These are phyloP conservation scores for Parnassius apollo DNA, from an alignment of 2,888 invertebrate genomes.

Conservation along the genomic window DNA sequence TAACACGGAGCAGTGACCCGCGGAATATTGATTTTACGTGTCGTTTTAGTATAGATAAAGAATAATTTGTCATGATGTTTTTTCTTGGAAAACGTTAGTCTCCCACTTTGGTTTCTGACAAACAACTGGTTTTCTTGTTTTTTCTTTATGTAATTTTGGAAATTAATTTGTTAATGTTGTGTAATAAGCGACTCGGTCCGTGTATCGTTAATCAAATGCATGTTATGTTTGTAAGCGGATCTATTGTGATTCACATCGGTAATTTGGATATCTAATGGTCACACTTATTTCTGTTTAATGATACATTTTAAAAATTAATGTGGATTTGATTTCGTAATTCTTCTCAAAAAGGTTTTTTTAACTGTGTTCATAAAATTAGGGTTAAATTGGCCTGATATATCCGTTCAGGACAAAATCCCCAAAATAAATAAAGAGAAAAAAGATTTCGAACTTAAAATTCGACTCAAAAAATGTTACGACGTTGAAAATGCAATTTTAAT, in stretches of 20 bases:
- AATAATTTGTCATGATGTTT: conserved; percentile 45
- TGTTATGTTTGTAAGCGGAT: not conserved
- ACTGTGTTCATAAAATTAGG: too few relatives aligned
- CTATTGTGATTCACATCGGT: conserved; percentile 3
- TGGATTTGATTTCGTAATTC: too few relatives aligned
- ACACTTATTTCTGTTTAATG: not conserved
- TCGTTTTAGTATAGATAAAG: conserved; percentile 36
- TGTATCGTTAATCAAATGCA: conserved; percentile 5
- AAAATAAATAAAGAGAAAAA: too few relatives aligned
- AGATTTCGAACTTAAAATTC: too few relatives aligned
- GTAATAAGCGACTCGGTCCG: conserved; percentile 2
- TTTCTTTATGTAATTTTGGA: conserved; percentile 9
- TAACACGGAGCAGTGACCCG: conserved; percentile 49
- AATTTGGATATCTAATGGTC: not conserved
- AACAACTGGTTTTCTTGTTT: conserved; percentile 6
- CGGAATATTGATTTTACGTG: conserved; percentile 59
- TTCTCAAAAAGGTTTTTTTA: too few relatives aligned
- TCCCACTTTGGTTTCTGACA: conserved; percentile 7
- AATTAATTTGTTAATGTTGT: conserved; percentile 20
- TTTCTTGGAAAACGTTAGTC: conserved; percentile 27
- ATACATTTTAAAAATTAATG: not conserved
- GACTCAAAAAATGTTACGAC: too few relatives aligned
- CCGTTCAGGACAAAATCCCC: too few relatives aligned
- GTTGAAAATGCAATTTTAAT: too few relatives aligned
- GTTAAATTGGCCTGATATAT: too few relatives aligned